Conservation (phyloP, 2,113 vertebrate species). For the Hippolais icterina region DNA sequence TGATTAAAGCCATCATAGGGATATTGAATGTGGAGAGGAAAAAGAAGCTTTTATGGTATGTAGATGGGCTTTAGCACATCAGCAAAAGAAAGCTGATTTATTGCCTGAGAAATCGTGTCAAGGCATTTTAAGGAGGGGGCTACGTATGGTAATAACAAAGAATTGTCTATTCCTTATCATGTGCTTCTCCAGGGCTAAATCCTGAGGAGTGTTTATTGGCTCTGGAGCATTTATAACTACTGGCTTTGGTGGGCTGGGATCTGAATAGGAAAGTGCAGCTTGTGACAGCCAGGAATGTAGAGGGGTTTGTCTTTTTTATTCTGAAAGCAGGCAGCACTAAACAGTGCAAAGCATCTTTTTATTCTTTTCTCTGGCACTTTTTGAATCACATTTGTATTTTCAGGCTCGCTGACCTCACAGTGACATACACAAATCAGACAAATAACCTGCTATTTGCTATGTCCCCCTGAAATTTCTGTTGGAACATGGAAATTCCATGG, state of each 20-base stretch:
- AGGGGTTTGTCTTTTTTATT: background rate
- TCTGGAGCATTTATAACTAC: conserved; percentile 16
- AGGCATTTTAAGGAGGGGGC: conserved; percentile 9
- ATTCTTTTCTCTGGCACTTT: background rate
- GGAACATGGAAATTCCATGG: background rate
- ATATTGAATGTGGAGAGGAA: background rate
- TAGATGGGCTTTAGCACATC: conserved; percentile 4
- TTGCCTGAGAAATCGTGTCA: background rate
- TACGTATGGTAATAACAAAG: background rate
- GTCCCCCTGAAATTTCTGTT: background rate
- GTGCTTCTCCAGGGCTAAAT: conserved; percentile 5
- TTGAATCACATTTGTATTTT: background rate
- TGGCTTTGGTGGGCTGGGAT: background rate
- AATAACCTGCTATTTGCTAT: background rate
- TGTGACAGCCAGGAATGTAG: background rate
- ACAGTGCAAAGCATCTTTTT: background rate
- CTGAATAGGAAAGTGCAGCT: conserved; percentile 5
- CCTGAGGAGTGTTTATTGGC: conserved; percentile 21
- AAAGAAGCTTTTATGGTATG: background rate
- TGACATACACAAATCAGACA: background rate
- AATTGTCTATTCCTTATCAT: conserved; percentile 31
- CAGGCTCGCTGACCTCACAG: background rate
- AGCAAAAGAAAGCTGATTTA: conserved; percentile 6
- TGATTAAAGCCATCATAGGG: background rate
- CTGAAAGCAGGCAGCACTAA: background rate